Conservation (phyloP, 2,888 invertebrate genomes). For the Orchesella flavescens region DNA sequence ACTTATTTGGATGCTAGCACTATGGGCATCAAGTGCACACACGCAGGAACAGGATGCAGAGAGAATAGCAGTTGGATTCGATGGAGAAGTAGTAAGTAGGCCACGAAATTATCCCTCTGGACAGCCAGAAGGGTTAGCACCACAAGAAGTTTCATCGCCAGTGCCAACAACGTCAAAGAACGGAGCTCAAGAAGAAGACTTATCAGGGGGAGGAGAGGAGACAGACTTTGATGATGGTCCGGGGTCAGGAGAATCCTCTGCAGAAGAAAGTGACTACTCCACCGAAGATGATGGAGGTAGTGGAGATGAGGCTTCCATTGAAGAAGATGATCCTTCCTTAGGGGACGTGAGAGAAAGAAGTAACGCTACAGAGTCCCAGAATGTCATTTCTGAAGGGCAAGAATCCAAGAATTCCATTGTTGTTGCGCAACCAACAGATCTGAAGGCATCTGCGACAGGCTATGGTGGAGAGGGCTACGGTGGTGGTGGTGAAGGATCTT, state of each 20-base stretch:
- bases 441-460: constrained; percentile 63
- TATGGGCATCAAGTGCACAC: too few species aligned
- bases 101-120: not conserved
- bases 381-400: constrained; percentile 48
- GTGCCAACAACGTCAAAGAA: constrained; percentile 36
- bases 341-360: constrained; percentile 18
- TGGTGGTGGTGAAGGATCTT: too few species aligned
- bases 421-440: constrained; percentile 59
- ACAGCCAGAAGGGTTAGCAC: not conserved
- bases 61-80: constrained; percentile 20
- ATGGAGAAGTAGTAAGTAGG: constrained; percentile 31
- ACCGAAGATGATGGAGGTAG: constrained; percentile 26
- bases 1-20: not conserved
- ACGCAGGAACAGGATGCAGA: constrained; percentile 41
- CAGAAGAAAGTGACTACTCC: constrained; percentile 44
- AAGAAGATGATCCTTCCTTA: constrained; percentile 39
- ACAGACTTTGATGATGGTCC: constrained; percentile 5
- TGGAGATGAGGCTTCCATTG: constrained; percentile 45
- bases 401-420: constrained; percentile 53
- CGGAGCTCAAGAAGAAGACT: constrained; percentile 52
- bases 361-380: not conserved
- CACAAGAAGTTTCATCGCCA: constrained; percentile 15
- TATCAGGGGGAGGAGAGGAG: not conserved
- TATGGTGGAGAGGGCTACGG: constrained; percentile 49
- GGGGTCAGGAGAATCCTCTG: constrained; percentile 20